Percentiles rank a stretch among this genome's conserved stretches.
These are phyloP conservation scores for Acanthosoma haemorrhoidale DNA, from an alignment of 2,888 invertebrate species.

Conservation along the genomic window DNA sequence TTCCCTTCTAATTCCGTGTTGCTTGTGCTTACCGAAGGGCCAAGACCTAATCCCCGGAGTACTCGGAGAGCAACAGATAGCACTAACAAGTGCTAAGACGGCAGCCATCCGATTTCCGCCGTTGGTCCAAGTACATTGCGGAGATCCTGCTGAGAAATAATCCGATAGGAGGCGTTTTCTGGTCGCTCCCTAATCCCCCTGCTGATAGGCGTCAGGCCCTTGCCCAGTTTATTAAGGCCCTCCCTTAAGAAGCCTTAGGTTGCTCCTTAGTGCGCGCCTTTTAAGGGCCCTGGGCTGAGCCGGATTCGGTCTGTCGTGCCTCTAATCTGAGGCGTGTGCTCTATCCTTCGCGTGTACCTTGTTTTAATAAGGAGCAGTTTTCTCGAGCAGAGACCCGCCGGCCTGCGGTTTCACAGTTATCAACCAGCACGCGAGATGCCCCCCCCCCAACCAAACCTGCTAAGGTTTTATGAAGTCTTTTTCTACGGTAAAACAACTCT, in stretches of 20 bases:
- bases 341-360: conserved; percentile 34
- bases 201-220: background rate
- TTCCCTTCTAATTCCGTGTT: too few relatives aligned
- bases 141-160: background rate
- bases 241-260: too few relatives aligned
- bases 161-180: background rate
- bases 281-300: background rate
- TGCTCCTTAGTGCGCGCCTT: too few relatives aligned
- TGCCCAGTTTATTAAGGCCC: background rate
- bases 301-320: conserved; percentile 19
- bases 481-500: conserved; percentile 13
- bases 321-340: conserved; percentile 19
- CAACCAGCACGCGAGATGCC: background rate
- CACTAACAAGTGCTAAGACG: too few relatives aligned
- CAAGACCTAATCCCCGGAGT: too few relatives aligned
- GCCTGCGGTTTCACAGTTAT: conserved; percentile 3
- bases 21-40: too few relatives aligned
- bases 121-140: too few relatives aligned
- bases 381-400: background rate
- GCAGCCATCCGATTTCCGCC: too few relatives aligned
- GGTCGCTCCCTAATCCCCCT: background rate
- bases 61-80: too few relatives aligned
- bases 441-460: too few relatives aligned
- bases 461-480: conserved; percentile 20
- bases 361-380: conserved; percentile 32